These are phyloP conservation scores for Pterophyllum scalare DNA, from an alignment of 2,113 vertebrate genomes.

Conservation along the genomic window DNA sequence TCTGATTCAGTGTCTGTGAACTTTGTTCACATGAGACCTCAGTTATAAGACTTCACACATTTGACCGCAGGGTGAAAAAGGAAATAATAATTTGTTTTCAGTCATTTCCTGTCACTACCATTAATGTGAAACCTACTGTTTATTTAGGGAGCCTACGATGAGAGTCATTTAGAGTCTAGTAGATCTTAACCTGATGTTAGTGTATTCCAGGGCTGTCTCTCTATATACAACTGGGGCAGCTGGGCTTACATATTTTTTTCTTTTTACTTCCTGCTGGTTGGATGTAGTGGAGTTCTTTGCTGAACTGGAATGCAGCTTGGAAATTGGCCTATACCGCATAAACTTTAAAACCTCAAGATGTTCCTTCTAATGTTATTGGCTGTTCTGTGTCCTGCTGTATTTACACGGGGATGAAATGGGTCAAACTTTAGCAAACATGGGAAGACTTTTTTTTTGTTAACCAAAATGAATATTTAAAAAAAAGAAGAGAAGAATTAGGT, in stretches of 20 bases:
- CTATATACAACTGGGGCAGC: constrained; percentile 62
- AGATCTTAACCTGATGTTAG: constrained; percentile 35
- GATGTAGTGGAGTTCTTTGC: constrained; percentile 36
- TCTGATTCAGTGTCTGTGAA: background rate
- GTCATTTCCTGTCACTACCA: constrained; percentile 4
- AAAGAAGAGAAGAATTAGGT: constrained; percentile 11
- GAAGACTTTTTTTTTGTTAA: constrained; percentile 11
- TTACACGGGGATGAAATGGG: constrained; percentile 7
- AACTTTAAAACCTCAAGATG: constrained; percentile 47
- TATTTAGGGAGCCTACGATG: constrained; percentile 18
- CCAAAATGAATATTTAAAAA: constrained; percentile 11
- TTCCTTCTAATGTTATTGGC: constrained; percentile 19
- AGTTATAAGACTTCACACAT: background rate
- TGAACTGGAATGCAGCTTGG: constrained; percentile 35
- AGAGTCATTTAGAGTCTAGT: constrained; percentile 16
- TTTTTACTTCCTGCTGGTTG: constrained; percentile 42
- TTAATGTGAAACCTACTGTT: background rate
- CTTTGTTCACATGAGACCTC: background rate
- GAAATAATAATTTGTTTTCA: background rate
- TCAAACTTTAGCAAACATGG: background rate
- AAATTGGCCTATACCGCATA: constrained; percentile 18
- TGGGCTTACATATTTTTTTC: constrained; percentile 57
- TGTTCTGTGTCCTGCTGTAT: background rate
- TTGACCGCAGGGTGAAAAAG: background rate
- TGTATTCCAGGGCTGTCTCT: constrained; percentile 53